Evolutionary conservation across 2,113 vertebrate genomes (phyloP).

Genomic region (Gavia stellata): DNA sequence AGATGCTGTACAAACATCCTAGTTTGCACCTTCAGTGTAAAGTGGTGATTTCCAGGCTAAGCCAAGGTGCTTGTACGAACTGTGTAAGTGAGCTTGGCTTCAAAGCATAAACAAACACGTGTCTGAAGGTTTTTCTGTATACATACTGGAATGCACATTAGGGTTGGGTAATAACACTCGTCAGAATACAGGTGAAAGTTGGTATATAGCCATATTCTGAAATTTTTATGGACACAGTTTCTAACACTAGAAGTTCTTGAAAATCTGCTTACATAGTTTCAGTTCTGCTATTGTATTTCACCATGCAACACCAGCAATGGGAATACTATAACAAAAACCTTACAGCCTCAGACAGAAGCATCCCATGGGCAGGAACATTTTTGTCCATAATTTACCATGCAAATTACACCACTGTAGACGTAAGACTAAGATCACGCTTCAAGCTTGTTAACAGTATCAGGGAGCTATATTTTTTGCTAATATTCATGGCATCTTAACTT

Average conservation of each 20-base stretch:
- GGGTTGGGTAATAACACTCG: background rate
- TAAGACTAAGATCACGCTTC: background rate
- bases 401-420: background rate
- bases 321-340: background rate
- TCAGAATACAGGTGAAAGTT: background rate
- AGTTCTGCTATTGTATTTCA: background rate
- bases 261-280: background rate
- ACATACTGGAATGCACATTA: background rate
- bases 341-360: background rate
- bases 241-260: background rate
- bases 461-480: background rate
- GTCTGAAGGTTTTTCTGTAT: background rate
- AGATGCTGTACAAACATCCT: background rate
- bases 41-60: background rate
- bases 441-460: background rate
- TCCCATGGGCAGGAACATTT: background rate
- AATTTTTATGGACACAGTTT: background rate
- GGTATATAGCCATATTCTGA: background rate
- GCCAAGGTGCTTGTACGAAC: background rate
- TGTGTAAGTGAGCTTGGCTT: background rate
- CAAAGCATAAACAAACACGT: background rate
- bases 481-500: background rate
- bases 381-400: background rate
- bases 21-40: background rate
- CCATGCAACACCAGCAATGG: background rate